These are phyloP conservation scores for Upupa epops DNA, from an alignment of 2,113 vertebrate species.

Conservation along the genomic window DNA sequence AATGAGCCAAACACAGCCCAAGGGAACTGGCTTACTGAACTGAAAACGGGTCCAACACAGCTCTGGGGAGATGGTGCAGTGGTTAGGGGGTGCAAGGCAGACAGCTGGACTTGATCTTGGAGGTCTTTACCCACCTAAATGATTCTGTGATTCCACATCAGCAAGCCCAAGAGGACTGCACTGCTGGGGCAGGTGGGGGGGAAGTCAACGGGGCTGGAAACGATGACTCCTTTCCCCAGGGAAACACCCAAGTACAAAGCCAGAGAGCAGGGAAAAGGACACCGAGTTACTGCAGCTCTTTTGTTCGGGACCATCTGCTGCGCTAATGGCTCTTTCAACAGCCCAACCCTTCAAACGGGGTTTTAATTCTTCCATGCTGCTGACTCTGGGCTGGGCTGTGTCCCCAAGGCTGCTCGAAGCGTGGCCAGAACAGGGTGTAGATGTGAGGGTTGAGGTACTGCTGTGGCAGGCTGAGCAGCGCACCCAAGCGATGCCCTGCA, in stretches of 20 bases:
- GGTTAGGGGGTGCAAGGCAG: too few species aligned
- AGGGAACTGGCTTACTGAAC: not conserved
- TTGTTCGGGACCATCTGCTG: conserved; percentile 1
- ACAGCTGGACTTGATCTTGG: too few species aligned
- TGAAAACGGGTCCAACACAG: not conserved
- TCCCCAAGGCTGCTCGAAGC: fast-evolving
- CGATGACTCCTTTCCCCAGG: fast-evolving
- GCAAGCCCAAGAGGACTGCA: not conserved
- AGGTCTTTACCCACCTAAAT: too few species aligned
- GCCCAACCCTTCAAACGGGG: not conserved
- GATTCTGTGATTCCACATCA: not conserved
- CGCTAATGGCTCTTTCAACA: not conserved
- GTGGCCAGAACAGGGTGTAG: fast-evolving
- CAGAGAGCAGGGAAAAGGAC: not conserved
- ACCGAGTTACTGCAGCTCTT: not conserved
- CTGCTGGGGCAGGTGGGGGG: not conserved
- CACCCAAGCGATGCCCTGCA: not conserved
- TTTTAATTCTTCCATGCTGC: not conserved
- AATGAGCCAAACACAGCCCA: not conserved
- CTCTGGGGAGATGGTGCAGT: not conserved
- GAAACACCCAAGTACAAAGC: not conserved
- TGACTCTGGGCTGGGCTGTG: not conserved
- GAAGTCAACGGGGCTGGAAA: not conserved
- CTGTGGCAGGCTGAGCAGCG: fast-evolving
- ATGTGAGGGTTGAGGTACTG: fast-evolving